Evolutionary conservation across 2,888 invertebrate genomes (phyloP).

Genomic region (Atethmia centrago): DNA sequence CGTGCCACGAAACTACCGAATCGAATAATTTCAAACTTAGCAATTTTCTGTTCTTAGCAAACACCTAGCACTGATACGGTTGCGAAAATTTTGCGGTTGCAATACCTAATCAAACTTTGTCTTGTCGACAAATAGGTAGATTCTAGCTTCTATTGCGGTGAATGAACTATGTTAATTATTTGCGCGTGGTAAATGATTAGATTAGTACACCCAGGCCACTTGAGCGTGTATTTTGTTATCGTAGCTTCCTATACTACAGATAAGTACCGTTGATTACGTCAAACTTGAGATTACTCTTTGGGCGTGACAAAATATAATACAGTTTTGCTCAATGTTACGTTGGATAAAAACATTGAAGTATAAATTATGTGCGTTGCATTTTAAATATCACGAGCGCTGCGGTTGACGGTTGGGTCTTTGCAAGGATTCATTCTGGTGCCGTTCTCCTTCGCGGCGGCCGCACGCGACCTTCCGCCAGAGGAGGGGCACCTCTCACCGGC

Average conservation of each 20-base stretch:
- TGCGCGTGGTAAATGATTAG: constrained; percentile 80
- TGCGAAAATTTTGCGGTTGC: constrained; percentile 72
- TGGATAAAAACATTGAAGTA: constrained; percentile 55
- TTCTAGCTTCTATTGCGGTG: constrained; percentile 76
- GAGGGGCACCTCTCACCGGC: constrained; percentile 89
- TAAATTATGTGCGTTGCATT: constrained; percentile 67
- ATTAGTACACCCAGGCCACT: constrained; percentile 77
- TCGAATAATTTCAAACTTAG: constrained; percentile 66
- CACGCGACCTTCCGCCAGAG: constrained; percentile 88
- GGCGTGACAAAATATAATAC: constrained; percentile 53
- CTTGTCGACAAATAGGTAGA: constrained; percentile 67
- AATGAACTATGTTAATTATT: constrained; percentile 84
- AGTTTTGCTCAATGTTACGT: constrained; percentile 51
- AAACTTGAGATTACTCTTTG: constrained; percentile 59
- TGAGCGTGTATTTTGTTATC: constrained; percentile 78
- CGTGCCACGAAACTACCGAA: constrained; percentile 66
- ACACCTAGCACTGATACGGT: constrained; percentile 67
- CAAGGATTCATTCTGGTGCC: constrained; percentile 88
- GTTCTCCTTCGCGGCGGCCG: constrained; percentile 86
- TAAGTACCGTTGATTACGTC: constrained; percentile 73
- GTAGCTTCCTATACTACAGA: constrained; percentile 73
- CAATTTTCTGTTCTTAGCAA: constrained; percentile 73
- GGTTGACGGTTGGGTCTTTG: constrained; percentile 77
- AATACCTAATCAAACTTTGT: constrained; percentile 62
- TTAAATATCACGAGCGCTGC: constrained; percentile 67